Percentiles rank a stretch among this genome's conserved stretches.
phyloP scores from a whole-genome alignment of 2,113 vertebrate genomes.

The Lichenostomus cassidix region DNA sequence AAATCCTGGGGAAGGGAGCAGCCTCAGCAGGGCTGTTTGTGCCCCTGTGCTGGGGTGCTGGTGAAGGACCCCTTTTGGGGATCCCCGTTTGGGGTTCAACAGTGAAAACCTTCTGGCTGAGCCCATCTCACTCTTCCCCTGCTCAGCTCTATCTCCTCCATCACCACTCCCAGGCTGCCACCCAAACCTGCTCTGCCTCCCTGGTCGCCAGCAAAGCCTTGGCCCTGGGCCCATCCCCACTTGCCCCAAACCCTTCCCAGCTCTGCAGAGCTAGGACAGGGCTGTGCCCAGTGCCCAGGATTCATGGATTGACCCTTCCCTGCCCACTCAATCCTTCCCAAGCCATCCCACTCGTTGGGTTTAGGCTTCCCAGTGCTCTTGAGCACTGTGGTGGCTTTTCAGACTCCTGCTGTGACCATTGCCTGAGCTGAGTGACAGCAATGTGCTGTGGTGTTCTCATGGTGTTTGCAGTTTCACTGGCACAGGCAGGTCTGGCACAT shows the following conservation, averaged over 20 bases:
- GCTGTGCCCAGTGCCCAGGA: neutral
- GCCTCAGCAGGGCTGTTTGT: neutral
- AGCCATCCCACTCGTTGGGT: fast-evolving
- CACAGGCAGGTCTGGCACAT: fast-evolving
- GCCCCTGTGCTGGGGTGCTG: neutral
- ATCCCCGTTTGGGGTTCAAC: neutral
- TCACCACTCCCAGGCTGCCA: neutral
- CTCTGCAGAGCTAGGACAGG: fast-evolving
- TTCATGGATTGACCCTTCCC: neutral
- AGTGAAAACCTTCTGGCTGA: neutral
- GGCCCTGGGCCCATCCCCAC: neutral
- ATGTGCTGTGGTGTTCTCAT: fast-evolving
- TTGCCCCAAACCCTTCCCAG: neutral
- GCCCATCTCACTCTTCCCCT: neutral
- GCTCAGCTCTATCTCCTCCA: neutral
- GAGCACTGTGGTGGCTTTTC: neutral
- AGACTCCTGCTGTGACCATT: neutral
- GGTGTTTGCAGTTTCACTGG: fast-evolving
- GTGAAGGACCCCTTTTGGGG: neutral
- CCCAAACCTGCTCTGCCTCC: neutral
- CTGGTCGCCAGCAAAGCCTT: neutral
- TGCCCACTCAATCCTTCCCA: neutral
- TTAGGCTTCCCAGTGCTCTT: neutral
- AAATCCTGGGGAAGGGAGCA: neutral
- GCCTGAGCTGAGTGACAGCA: fast-evolving